Evolutionary conservation across 1,140 invertebrate species (phyloP).

Genomic region (Penaeus vannamei): DNA sequence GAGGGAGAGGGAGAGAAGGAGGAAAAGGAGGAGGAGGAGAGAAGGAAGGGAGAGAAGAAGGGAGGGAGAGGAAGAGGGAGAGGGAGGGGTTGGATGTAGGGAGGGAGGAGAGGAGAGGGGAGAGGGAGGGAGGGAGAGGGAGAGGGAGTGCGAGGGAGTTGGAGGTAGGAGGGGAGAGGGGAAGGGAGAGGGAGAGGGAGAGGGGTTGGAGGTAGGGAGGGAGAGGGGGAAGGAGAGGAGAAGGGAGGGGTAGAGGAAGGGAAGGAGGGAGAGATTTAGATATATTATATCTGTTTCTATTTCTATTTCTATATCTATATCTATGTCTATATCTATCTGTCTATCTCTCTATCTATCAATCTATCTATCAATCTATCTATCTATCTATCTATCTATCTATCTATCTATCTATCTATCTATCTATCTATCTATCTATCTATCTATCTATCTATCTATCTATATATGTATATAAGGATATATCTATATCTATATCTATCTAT

Average conservation of each 20-base stretch:
- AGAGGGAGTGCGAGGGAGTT: neutral
- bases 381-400: no score
- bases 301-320: neutral
- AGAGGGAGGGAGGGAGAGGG: neutral
- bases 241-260: neutral
- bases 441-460: no score
- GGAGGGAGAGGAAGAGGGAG: neutral
- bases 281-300: neutral
- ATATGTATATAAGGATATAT: no score
- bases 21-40: neutral
- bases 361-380: no score
- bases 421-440: no score
- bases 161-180: neutral
- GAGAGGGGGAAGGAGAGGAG: neutral
- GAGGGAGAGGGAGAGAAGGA: neutral
- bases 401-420: no score
- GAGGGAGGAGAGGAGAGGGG: neutral
- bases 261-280: neutral
- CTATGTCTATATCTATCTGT: no score
- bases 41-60: neutral
- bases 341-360: no score
- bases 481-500: no score
- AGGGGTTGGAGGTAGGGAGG: neutral
- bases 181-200: neutral
- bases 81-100: no score